A percentile compares a stretch with the other conserved stretches of the same genome.
phyloP scores from a whole-genome alignment of 2,113 vertebrate genomes.

The Channa argus region DNA sequence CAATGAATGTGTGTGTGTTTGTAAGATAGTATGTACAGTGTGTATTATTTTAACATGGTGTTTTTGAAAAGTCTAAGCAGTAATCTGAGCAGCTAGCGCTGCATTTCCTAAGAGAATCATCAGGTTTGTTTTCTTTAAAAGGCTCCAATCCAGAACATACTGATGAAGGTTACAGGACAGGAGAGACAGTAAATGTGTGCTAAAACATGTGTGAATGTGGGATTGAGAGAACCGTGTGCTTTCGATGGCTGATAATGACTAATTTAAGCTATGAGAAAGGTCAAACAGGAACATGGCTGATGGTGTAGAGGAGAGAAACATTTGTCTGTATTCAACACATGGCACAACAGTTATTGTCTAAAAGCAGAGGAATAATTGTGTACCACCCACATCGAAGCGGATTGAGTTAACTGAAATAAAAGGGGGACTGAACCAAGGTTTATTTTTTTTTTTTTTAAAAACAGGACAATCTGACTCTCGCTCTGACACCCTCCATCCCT shows the following conservation, averaged over 20 bases:
- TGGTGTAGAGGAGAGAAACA: constrained; percentile 50
- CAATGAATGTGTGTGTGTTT: constrained; percentile 28
- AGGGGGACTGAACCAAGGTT: constrained; percentile 62
- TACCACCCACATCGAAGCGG: constrained; percentile 76
- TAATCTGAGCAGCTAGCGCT: constrained; percentile 63
- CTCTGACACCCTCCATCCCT: constrained; percentile 54
- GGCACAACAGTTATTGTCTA: constrained; percentile 35
- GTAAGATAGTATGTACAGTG: constrained; percentile 13
- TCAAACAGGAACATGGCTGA: constrained; percentile 37
- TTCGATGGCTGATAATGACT: constrained; percentile 28
- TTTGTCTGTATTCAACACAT: constrained; percentile 31
- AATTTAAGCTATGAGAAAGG: constrained; percentile 44
- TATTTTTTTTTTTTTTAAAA: constrained; percentile 28
- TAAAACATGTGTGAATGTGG: background rate
- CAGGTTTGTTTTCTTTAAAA: constrained; percentile 65
- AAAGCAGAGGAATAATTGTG: constrained; percentile 52
- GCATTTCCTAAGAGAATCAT: constrained; percentile 46
- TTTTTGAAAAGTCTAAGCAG: constrained; percentile 45
- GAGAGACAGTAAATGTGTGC: background rate
- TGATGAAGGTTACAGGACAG: constrained; percentile 50
- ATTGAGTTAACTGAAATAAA: constrained; percentile 67
- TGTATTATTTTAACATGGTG: constrained; percentile 64
- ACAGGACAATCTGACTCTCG: constrained; percentile 65
- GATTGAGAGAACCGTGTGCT: constrained; percentile 4
- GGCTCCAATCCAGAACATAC: constrained; percentile 55